phyloP scores from a whole-genome alignment of 2,797 vertebrate species.

The Momotus momota region DNA sequence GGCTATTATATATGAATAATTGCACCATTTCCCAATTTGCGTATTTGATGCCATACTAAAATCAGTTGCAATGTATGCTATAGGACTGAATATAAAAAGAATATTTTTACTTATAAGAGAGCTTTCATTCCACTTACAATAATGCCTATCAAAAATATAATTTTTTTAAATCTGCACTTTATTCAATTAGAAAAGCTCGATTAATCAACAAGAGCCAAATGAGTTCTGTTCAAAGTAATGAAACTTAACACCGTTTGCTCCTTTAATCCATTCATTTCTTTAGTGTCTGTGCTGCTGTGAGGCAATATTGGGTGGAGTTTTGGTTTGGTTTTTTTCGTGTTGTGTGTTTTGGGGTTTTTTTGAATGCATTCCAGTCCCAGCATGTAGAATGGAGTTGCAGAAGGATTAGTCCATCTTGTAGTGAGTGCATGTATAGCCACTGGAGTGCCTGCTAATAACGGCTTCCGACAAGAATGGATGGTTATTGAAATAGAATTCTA shows the following conservation, averaged over 20 bases:
- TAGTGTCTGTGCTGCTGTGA: neutral
- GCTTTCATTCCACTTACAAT: neutral
- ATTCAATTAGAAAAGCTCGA: conserved; percentile 53
- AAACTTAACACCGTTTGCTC: conserved; percentile 10
- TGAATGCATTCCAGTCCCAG: neutral
- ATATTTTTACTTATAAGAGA: conserved; percentile 44
- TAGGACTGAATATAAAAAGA: neutral
- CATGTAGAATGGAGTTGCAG: neutral
- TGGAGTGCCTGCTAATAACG: conserved; percentile 28
- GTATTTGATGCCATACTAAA: neutral
- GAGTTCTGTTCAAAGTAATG: conserved; percentile 28
- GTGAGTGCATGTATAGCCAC: neutral
- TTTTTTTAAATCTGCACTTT: neutral
- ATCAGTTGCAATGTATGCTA: neutral
- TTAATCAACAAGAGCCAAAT: conserved; percentile 44
- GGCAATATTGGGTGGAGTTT: neutral
- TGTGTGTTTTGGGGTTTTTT: neutral
- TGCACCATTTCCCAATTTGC: neutral
- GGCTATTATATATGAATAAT: conserved; percentile 22
- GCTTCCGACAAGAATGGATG: conserved; percentile 50
- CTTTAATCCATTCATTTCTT: conserved; percentile 41
- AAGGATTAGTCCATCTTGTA: conserved; percentile 4
- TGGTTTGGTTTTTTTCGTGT: neutral
- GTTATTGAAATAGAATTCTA: conserved; percentile 58
- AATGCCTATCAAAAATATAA: neutral